Evolutionary conservation across 2,113 vertebrate genomes (phyloP).

Genomic region (Dolichotis patagonum): DNA sequence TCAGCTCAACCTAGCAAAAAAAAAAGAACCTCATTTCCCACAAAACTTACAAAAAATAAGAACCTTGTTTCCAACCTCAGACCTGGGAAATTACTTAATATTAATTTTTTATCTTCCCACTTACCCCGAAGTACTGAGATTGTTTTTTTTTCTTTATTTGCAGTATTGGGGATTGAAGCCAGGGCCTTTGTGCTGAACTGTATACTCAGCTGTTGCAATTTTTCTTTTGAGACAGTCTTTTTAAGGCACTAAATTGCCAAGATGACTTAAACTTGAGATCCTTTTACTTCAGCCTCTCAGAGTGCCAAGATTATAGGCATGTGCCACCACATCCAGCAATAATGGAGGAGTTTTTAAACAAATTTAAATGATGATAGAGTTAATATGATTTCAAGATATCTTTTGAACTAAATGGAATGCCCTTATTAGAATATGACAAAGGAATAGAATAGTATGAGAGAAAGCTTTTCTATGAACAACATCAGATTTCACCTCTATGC

Average conservation of each 20-base stretch:
- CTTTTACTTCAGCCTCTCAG: neutral
- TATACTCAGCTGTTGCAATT: neutral
- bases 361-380: neutral
- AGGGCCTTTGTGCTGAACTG: neutral
- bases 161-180: neutral
- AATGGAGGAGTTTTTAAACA: neutral
- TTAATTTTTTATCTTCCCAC: neutral
- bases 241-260: neutral
- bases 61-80: neutral
- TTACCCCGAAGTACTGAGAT: neutral
- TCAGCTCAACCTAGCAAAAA: neutral
- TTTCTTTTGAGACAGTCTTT: neutral
- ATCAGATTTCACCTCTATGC: neutral
- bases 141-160: neutral
- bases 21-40: neutral
- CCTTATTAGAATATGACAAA: neutral
- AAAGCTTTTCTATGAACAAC: neutral
- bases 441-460: neutral
- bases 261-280: neutral
- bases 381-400: conserved; percentile 11
- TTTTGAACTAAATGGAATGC: neutral
- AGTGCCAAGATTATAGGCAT: neutral
- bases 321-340: neutral
- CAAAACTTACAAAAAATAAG: neutral
- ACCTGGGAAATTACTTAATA: neutral